phyloP scores from a whole-genome alignment of 92 coral and sea anemone species.

The Palythoa heliodiscus region DNA sequence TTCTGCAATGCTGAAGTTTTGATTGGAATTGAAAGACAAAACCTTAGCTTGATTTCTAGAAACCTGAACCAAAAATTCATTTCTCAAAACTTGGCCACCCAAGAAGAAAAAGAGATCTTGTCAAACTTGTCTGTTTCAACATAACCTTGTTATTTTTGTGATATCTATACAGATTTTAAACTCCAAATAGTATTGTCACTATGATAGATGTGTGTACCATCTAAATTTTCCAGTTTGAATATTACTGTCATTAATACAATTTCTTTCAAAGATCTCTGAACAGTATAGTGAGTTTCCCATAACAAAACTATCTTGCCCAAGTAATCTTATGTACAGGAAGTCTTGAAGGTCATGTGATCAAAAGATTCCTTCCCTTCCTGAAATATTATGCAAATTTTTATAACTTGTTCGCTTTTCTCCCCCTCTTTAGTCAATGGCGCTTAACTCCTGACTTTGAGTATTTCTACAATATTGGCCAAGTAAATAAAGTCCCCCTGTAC shows the following conservation, averaged over 20 bases:
- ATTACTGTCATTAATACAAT: background rate
- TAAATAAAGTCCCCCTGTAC: conserved; percentile 14
- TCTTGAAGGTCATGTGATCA: conserved; percentile 61
- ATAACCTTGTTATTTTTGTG: conserved; percentile 3
- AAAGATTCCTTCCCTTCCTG: conserved; percentile 72
- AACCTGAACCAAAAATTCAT: background rate
- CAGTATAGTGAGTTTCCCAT: conserved; percentile 8
- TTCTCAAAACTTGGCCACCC: conserved; percentile 24
- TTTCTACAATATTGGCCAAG: conserved; percentile 22
- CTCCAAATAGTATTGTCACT: conserved; percentile 5
- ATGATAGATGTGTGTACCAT: background rate
- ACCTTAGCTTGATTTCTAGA: conserved; percentile 14
- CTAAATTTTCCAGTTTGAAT: background rate
- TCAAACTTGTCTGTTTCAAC: conserved; percentile 14
- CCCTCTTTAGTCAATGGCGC: conserved; percentile 39
- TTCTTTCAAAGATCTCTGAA: background rate
- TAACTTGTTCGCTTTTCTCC: conserved; percentile 56
- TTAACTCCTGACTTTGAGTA: conserved; percentile 25
- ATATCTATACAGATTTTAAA: conserved; percentile 11
- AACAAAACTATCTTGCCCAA: conserved; percentile 16
- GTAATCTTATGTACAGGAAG: conserved; percentile 19
- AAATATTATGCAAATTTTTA: conserved; percentile 72
- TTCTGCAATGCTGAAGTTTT: conserved; percentile 54
- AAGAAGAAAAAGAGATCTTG: conserved; percentile 22
- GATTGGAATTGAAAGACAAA: conserved; percentile 54